Evolutionary conservation across 1,140 invertebrate genomes (phyloP).

Genomic region (Drosophila murphyi): DNA sequence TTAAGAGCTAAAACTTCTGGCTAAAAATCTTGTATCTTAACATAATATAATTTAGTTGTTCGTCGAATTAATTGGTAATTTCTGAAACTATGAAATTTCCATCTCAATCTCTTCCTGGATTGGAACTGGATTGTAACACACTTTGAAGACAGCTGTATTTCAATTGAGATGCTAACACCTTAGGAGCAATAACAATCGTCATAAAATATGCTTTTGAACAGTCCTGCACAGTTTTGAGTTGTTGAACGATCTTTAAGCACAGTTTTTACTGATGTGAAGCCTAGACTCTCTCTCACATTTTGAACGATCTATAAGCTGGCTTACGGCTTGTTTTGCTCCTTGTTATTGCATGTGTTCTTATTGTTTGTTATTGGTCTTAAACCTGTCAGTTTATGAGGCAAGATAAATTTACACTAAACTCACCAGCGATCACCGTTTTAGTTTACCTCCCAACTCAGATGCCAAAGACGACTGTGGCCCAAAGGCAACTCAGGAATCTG

Average conservation of each 20-base stretch:
- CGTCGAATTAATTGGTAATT: no score
- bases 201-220: constrained; percentile 35
- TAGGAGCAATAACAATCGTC: constrained; percentile 11
- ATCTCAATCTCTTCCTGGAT: no score
- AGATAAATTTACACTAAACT: not conserved
- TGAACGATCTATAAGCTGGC: constrained; percentile 13
- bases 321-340: constrained; percentile 27
- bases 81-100: no score
- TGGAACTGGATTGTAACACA: not conserved
- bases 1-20: no score
- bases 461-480: not conserved
- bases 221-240: constrained; percentile 1
- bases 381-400: constrained; percentile 22
- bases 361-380: constrained; percentile 39
- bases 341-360: constrained; percentile 38
- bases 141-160: constrained; percentile 3
- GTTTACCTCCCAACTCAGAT: constrained; percentile 14
- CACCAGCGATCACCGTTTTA: constrained; percentile 2
- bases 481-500: not conserved
- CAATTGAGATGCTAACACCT: constrained; percentile 4
- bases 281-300: constrained; percentile 23
- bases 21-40: no score
- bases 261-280: constrained; percentile 10
- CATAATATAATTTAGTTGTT: no score
- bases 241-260: constrained; percentile 16